Base-by-base conservation (phyloP, 2,888 invertebrate species). In the Cheilosia variabilis region DNA sequence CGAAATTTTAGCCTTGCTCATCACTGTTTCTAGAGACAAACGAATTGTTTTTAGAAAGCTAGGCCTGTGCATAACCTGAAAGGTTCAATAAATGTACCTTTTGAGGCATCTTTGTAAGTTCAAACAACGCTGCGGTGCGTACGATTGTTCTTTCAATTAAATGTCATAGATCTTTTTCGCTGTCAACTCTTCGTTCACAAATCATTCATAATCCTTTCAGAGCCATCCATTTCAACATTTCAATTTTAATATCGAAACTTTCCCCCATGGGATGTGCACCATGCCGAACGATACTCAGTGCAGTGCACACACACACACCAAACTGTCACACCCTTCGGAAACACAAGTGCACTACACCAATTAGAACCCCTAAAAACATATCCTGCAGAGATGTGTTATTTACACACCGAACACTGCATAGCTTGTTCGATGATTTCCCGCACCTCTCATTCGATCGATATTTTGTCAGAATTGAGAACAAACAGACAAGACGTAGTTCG, bases 301-400 rank as follows among this genome's bases (percentile, higher is more conserved):
- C 58, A 41, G 58, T 27, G 13, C 2, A 52, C 19, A 47, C 19
- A 22, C 22, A 13, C 24, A 57, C 47, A 37, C 41, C 58, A 4
- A 47, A 62, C 62, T 66, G 58, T 66, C 75, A 76, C 66, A 58
- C 72, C 78, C 72, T 34, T 22, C 60, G 66, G 45, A 53, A 37
- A 52, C 24, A 73, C 43, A 66, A 66, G 57, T 60, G 58, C 73
- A 73, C 45, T 60, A 22, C 52, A 24, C 13, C 52, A 15, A 52
- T 41, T 19, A 19, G 1, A 75, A 57, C 55, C 15, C 17, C 17
- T 53, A 37, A 34, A 62, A 63, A 62, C 52, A 63, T 22, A 62
- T 55, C 53, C 72, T 45, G 62, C 72, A 72, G 72, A 62, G 52
- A 52, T 43, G 27, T 52, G 22, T 52, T 52, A 31, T 62, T 43